Evolutionary conservation across 2,113 vertebrate species (phyloP).

Genomic region (Onychostruthus taczanowskii): DNA sequence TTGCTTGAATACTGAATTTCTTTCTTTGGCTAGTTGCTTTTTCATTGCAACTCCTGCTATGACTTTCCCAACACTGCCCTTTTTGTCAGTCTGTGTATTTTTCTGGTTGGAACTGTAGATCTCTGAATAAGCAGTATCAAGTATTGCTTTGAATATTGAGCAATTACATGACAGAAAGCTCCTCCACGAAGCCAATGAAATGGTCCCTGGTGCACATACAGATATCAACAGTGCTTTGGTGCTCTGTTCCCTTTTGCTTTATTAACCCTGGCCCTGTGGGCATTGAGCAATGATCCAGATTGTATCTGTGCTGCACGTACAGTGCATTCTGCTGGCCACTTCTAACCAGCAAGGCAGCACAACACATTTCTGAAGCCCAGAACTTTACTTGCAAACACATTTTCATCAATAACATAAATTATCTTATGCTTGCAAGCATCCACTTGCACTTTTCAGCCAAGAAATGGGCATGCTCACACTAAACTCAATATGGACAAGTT

Average conservation of each 20-base stretch:
- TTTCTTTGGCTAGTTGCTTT: neutral
- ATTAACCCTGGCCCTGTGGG: constrained; percentile 21
- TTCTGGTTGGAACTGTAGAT: neutral
- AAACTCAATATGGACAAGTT: neutral
- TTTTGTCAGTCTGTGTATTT: constrained; percentile 11
- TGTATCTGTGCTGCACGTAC: neutral
- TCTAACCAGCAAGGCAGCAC: neutral
- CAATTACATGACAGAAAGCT: constrained; percentile 25
- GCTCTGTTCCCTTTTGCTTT: constrained; percentile 47
- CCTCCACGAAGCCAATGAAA: neutral
- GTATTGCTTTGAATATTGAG: constrained; percentile 37
- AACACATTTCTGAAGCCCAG: neutral
- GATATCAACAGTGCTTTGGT: constrained; percentile 22
- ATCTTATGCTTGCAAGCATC: neutral
- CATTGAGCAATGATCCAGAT: constrained; percentile 34
- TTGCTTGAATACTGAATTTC: neutral
- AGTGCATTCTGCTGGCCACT: constrained; percentile 30
- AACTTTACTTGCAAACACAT: neutral
- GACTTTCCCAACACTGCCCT: neutral
- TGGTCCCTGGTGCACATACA: constrained; percentile 3
- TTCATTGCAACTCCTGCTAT: neutral
- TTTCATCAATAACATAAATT: neutral
- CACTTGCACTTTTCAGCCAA: neutral
- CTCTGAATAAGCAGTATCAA: neutral
- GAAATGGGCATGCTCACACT: neutral